Base-by-base conservation (phyloP, 2,888 invertebrate genomes). In the Camponotus fellah region DNA sequence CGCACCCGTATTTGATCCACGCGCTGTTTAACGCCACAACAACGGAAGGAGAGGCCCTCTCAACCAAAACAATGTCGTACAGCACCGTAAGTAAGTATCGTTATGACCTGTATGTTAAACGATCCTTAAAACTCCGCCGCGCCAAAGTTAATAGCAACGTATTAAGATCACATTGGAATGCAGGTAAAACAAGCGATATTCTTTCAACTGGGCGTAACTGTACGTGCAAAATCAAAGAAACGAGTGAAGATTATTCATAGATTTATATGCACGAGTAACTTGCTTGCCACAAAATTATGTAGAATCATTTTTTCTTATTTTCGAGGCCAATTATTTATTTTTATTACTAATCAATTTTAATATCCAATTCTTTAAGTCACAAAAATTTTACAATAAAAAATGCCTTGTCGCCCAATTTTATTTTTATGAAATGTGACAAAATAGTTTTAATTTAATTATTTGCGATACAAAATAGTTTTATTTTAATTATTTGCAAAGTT, bases 11-110 rank as follows among this genome's bases (percentile, higher is more conserved):
- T 85, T 85, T 88, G 91, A 92, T 93, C 91, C 92, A 94, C 94
- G 94, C 94, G 94, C 94, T 94, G 94, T 94, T 94, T 95, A 94
- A 92, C 94, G 93, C 93, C 92, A 92, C 88, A 87, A 87, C 87
- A 86, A 84, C 75, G 87, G 77, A 87, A 90, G 86, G 84, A 85
- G 88, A 87, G 90, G 90, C 87, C 89, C 91, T 53, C 89, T 91
- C 87, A 92, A 93, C 91, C 93, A 93, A 94, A 93, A 94, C 94
- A 94, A 93, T 93, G 91, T 90, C 92, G 92, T 91, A 92, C 92
- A 92, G 92, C 90, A 92, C 89, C 90, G 91, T 91, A 92, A 91
- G 91, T 90, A 92, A 93, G 94, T 92, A 94, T 93, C 93, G 92
- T 90, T 92, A 92, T 94, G 94, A 95, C 95, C 95, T 88, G 85